A percentile compares a stretch with the other conserved stretches of the same genome.
These are phyloP conservation scores for Bombus superbus DNA, from an alignment of 1,140 invertebrate genomes.

Conservation along the genomic window DNA sequence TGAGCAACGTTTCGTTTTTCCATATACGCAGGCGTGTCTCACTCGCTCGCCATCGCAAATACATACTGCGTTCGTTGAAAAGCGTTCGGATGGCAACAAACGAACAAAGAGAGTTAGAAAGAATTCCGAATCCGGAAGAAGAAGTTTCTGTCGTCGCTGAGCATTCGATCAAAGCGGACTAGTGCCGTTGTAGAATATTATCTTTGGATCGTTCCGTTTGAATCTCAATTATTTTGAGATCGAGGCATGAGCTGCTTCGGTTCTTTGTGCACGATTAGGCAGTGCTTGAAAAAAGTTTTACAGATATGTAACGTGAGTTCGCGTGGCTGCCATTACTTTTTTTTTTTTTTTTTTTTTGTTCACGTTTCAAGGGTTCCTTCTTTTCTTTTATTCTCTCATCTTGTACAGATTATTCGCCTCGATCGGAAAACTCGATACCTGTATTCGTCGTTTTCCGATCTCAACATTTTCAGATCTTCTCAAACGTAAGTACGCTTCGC, in stretches of 20 bases:
- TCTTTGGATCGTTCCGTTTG: not conserved
- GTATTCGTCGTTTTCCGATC: not conserved
- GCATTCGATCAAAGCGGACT: conserved; percentile 22
- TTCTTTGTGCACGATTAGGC: conserved; percentile 63
- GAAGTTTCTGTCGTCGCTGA: not conserved
- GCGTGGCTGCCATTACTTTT: not conserved
- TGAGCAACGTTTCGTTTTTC: conserved; percentile 21
- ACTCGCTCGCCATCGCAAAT: conserved; percentile 5
- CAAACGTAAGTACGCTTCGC: conserved; percentile 40
- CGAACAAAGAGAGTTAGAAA: conserved; percentile 18
- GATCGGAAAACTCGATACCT: not conserved
- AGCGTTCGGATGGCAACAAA: not conserved
- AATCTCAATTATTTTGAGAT: not conserved
- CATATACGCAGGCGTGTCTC: not conserved
- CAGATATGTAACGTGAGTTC: conserved; percentile 65
- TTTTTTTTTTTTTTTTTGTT: not conserved
- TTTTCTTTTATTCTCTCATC: not conserved
- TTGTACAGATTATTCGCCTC: not conserved
- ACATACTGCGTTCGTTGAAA: conserved; percentile 26
- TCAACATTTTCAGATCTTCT: conserved; percentile 28
- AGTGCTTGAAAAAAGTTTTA: conserved; percentile 64
- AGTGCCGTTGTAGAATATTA: conserved; percentile 40
- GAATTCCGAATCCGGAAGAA: conserved; percentile 5
- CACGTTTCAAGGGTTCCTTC: not conserved
- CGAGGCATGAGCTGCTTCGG: not conserved